Conservation (phyloP, 1,140 invertebrate species). For the Hylyphantes graminicola region DNA sequence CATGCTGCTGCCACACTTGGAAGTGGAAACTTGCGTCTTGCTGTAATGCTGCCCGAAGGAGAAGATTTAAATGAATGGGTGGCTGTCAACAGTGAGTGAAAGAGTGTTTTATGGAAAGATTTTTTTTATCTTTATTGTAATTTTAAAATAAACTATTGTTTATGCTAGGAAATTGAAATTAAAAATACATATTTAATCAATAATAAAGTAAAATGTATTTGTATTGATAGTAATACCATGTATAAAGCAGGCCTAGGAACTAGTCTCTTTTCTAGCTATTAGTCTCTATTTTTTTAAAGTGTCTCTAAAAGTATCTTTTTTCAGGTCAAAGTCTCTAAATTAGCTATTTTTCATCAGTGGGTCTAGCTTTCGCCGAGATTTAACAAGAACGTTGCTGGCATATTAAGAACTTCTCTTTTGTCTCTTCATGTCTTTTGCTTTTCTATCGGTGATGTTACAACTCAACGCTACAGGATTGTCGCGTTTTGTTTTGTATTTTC, state of each 20-base stretch:
- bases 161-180: not conserved
- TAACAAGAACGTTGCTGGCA: too few species aligned
- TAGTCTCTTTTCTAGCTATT: too few species aligned
- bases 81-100: slow-evolving; percentile 63
- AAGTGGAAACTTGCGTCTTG: slow-evolving; percentile 94
- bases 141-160: not conserved
- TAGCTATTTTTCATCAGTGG: too few species aligned
- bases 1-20: slow-evolving; percentile 98
- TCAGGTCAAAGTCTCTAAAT: too few species aligned
- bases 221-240: not conserved
- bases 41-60: slow-evolving; percentile 97
- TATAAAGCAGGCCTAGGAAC: not conserved
- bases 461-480: too few species aligned
- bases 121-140: not conserved
- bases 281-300: too few species aligned
- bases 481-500: too few species aligned
- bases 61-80: slow-evolving; percentile 99
- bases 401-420: too few species aligned
- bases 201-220: not conserved
- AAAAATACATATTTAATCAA: not conserved
- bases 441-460: too few species aligned
- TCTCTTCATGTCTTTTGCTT: too few species aligned
- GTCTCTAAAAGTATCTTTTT: too few species aligned
- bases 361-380: too few species aligned
- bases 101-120: not conserved